phyloP scores from a whole-genome alignment of 2,113 vertebrate genomes.

The Trogon surrucura region DNA sequence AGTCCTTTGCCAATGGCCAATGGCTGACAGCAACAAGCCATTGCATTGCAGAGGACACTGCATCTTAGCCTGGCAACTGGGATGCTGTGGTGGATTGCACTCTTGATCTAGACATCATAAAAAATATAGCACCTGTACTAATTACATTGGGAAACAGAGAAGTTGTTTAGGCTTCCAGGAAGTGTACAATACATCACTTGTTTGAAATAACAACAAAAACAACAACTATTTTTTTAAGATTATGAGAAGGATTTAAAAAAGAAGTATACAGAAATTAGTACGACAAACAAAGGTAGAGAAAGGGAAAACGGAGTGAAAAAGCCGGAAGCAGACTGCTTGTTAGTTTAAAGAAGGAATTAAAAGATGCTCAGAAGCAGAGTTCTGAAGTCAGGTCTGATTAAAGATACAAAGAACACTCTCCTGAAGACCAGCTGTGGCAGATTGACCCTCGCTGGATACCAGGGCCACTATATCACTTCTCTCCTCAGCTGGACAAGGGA shows the following conservation, averaged over 20 bases:
- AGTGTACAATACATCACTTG: neutral
- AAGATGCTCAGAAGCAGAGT: neutral
- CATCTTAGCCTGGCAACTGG: conserved; percentile 3
- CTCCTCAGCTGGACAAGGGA: neutral
- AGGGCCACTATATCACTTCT: neutral
- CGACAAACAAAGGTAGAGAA: neutral
- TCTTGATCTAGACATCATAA: conserved; percentile 17
- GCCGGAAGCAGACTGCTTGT: neutral
- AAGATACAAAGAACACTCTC: neutral
- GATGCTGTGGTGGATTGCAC: neutral
- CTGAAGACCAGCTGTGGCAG: neutral
- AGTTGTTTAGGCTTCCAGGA: conserved; percentile 24
- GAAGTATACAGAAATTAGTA: neutral
- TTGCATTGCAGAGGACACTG: conserved; percentile 43
- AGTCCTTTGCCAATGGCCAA: neutral
- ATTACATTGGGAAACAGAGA: neutral
- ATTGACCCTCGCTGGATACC: neutral
- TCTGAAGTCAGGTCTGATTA: neutral
- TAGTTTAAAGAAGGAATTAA: neutral
- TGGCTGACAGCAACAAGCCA: conserved; percentile 29
- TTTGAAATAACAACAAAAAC: neutral
- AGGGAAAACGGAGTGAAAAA: neutral
- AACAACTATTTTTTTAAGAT: neutral
- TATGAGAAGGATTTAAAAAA: neutral
- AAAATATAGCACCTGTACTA: conserved; percentile 3